Conservation (phyloP, 2,113 vertebrate species). For the Rhineura floridana region DNA sequence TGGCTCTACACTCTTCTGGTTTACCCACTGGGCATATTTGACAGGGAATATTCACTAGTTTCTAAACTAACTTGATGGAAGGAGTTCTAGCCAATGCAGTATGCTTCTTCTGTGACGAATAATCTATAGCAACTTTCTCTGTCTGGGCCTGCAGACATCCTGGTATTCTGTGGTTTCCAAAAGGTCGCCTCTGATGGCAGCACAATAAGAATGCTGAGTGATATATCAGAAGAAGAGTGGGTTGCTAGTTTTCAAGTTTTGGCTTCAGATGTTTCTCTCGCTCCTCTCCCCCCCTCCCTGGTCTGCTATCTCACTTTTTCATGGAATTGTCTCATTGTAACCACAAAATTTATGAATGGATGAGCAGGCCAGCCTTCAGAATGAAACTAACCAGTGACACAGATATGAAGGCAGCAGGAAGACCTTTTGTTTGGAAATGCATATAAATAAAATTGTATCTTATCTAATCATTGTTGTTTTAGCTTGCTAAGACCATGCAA, state of each 20-base stretch:
- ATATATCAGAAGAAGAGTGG: neutral
- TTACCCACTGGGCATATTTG: neutral
- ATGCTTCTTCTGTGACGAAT: neutral
- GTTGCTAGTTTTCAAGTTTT: neutral
- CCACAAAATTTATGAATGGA: neutral
- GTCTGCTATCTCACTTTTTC: neutral
- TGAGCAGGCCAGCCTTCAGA: neutral
- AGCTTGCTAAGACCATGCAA: neutral
- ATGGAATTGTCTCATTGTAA: neutral
- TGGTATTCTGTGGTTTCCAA: neutral
- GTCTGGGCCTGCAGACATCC: constrained; percentile 4
- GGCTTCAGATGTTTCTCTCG: neutral
- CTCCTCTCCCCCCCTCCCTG: too few species aligned
- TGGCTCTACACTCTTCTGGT: neutral
- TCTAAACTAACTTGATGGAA: neutral
- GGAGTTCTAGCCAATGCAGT: neutral
- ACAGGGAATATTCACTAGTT: neutral
- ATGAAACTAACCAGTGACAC: neutral
- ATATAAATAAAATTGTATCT: neutral
- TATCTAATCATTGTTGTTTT: neutral
- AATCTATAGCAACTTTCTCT: neutral
- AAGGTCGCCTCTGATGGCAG: neutral
- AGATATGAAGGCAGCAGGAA: neutral
- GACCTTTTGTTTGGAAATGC: neutral
- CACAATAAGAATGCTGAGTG: neutral